Base-by-base conservation (phyloP, 1,140 invertebrate genomes). In the Pissodes strobi region DNA sequence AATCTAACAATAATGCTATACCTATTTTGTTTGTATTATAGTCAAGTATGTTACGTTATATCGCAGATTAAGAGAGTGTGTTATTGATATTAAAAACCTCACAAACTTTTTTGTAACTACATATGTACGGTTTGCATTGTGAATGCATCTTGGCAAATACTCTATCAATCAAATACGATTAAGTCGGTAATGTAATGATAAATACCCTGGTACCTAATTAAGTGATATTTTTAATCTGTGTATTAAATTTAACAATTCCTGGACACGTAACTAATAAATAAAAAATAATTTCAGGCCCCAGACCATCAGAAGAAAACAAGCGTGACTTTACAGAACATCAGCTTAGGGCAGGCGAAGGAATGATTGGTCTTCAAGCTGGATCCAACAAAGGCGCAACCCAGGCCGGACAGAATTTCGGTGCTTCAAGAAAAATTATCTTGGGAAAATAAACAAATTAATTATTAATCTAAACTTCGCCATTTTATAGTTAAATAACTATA, bases 351-450 rank as follows among this genome's bases (percentile, higher is more conserved):
- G 93, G 94, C 1, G 85, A 95, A 73, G 81, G 85, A 0, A 85
- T 96, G 15, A 94, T 97, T 67, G 93, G 93, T 64, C 85, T 97
- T 0, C 95, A 98, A 79, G 93, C 93, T 52, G 95, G 95, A 41
- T 89, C 88, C 49, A 97, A 97, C 82, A 93, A 94, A 73, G 88
- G 94, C 34, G 93, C 93, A 4, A 88, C 88, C 0, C 93, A 95
- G 74, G 86, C 90, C 0, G 95, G 95, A 13, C 88, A 93, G 73
- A 97, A 88, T 90, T 97, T 62, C 95, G 95, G 5, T 95, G 95
- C 41, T 87, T 86, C 9, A 84, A 90, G 48, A 91, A 92, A 79
- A 92, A 92, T 70, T 86, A 92, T 57, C 82, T 92, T 41, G 90
- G 90, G 78, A n/a, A 93, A 92, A 79, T 93, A 82, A 71, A 59